These are phyloP conservation scores for Trichogramma pretiosum DNA, from an alignment of 1,140 invertebrate genomes.

Conservation along the genomic window DNA sequence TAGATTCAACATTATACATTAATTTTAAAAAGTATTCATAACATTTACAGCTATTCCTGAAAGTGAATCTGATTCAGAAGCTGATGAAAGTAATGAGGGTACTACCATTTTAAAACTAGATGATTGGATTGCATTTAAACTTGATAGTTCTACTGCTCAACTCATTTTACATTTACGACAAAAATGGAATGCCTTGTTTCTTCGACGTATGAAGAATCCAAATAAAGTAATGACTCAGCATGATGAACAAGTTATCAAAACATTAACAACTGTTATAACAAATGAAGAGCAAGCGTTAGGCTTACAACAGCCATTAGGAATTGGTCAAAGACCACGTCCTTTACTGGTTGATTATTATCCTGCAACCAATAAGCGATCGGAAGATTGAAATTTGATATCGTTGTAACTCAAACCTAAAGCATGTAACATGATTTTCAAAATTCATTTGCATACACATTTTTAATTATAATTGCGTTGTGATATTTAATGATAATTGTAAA, in stretches of 20 bases:
- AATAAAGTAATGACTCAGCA: conserved; percentile 54
- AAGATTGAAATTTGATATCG: no score
- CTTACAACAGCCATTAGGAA: conserved; percentile 63
- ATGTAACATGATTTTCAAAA: background rate
- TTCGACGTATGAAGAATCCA: conserved; percentile 64
- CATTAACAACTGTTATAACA: conserved; percentile 59
- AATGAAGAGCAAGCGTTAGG: conserved; percentile 65
- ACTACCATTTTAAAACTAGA: conserved; percentile 60
- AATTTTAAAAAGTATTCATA: conserved; percentile 32
- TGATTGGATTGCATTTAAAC: conserved; percentile 71
- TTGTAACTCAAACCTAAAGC: background rate
- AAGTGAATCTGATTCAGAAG: conserved; percentile 54
- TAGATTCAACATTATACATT: no score
- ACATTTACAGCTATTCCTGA: conserved; percentile 40
- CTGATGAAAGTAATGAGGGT: conserved; percentile 53
- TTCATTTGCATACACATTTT: no score
- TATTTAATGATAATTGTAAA: no score
- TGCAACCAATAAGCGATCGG: conserved; percentile 33
- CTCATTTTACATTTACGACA: conserved; percentile 64
- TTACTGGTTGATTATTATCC: conserved; percentile 50
- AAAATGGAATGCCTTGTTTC: conserved; percentile 68
- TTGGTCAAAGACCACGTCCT: conserved; percentile 67
- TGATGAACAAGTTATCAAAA: conserved; percentile 64
- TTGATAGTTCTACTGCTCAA: conserved; percentile 58
- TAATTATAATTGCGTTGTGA: no score